Conservation (phyloP, 2,797 vertebrate genomes). For the Cygnus olor region DNA sequence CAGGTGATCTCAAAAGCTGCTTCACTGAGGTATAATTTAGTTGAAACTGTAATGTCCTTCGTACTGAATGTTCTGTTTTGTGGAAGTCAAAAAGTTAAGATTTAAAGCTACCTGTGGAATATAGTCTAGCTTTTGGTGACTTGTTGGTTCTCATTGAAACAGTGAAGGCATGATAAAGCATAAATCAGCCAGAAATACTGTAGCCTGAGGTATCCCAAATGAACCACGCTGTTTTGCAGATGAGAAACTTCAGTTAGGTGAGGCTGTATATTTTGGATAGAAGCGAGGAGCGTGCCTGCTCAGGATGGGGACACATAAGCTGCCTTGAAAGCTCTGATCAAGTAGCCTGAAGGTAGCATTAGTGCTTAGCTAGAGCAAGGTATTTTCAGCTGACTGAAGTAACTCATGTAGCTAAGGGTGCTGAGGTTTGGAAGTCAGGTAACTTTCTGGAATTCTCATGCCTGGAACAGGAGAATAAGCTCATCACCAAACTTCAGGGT, state of each 20-base stretch:
- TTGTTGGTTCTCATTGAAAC: neutral
- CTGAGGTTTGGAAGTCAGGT: neutral
- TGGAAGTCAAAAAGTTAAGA: neutral
- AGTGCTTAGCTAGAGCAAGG: neutral
- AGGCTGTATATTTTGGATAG: neutral
- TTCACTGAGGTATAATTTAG: neutral
- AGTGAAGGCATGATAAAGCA: neutral
- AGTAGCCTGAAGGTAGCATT: neutral
- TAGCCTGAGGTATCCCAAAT: neutral
- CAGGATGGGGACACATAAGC: neutral
- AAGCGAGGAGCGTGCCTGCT: neutral
- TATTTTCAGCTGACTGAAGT: neutral
- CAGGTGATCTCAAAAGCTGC: neutral
- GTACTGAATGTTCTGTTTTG: neutral
- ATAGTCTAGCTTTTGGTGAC: neutral
- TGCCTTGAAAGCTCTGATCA: neutral
- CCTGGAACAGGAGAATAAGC: neutral
- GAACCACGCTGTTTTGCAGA: neutral
- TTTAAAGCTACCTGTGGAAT: neutral
- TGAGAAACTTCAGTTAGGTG: neutral
- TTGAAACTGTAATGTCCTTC: neutral
- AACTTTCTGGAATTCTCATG: neutral
- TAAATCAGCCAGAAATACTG: neutral
- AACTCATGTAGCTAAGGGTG: neutral
- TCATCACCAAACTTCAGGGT: neutral